A percentile compares a stretch with the other conserved stretches of the same genome.
Conservation (phyloP, 1,140 invertebrate genomes). For the Thaumatotibia leucotreta region DNA sequence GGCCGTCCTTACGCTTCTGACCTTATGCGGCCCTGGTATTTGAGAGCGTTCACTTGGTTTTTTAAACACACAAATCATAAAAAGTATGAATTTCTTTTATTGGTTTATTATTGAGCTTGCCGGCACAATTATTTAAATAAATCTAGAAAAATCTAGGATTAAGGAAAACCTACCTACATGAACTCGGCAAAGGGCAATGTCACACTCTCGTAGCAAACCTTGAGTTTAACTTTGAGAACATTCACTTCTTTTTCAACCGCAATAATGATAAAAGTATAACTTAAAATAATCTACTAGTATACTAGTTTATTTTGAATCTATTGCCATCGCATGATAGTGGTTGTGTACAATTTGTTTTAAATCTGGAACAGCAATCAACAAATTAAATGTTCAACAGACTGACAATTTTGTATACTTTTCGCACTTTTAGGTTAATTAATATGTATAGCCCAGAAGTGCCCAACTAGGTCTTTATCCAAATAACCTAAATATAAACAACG, state of each 20-base stretch:
- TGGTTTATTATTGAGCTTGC: neutral
- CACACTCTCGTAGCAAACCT: too few species aligned
- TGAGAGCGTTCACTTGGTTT: conserved; percentile 15
- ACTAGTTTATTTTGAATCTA: neutral
- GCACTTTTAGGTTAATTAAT: neutral
- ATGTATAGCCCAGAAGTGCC: neutral
- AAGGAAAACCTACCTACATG: too few species aligned
- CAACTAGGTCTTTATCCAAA: neutral
- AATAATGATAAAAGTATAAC: too few species aligned
- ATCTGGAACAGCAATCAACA: neutral
- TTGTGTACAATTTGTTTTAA: neutral
- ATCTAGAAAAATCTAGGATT: neutral
- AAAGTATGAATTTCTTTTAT: neutral
- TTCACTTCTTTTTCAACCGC: too few species aligned
- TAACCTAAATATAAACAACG: neutral
- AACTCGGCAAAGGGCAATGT: too few species aligned
- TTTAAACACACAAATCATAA: neutral
- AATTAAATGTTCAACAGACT: neutral
- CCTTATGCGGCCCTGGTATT: conserved; percentile 68
- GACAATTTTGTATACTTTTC: neutral
- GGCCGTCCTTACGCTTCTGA: conserved; percentile 64
- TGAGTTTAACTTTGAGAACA: neutral
- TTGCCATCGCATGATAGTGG: neutral
- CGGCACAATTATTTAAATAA: neutral
- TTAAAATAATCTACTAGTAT: too few species aligned